phyloP scores from a whole-genome alignment of 2,797 vertebrate species.

The Cichlasoma orientale region DNA sequence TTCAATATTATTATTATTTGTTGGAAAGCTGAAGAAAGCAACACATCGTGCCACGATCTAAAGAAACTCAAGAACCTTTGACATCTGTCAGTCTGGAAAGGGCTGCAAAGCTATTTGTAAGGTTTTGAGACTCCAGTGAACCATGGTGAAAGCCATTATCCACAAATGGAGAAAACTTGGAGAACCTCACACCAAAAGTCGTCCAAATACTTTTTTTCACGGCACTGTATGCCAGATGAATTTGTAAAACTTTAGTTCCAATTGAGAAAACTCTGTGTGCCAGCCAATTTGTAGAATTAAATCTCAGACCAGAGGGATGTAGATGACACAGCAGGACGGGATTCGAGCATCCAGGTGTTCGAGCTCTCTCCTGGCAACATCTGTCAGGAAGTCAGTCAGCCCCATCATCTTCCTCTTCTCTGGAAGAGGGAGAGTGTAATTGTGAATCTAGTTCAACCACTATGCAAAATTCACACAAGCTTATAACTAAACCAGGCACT shows the following conservation, averaged over 20 bases:
- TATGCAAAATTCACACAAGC: not conserved
- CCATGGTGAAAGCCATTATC: not conserved
- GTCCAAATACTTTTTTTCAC: not conserved
- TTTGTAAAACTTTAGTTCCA: not conserved
- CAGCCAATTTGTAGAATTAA: not conserved
- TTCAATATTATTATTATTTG: not conserved
- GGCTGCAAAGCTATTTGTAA: not conserved
- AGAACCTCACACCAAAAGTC: not conserved
- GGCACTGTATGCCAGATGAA: not conserved
- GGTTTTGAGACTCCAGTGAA: not conserved
- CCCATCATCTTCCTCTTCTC: slow-evolving; percentile 93
- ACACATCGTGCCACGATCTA: no score
- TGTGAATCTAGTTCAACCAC: not conserved
- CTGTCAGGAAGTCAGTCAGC: slow-evolving; percentile 91
- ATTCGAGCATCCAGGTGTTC: slow-evolving; percentile 87
- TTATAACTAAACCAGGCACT: slow-evolving; percentile 32
- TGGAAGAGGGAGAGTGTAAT: slow-evolving; percentile 36
- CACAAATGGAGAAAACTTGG: not conserved
- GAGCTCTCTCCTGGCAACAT: slow-evolving; percentile 90
- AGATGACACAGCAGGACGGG: slow-evolving; percentile 92
- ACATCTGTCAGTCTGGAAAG: not conserved
- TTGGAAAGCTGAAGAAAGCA: no score
- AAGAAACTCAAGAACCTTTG: not conserved
- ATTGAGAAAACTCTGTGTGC: not conserved
- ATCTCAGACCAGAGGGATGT: slow-evolving; percentile 90